A percentile compares a stretch with the other conserved stretches of the same genome.
Conservation (phyloP, 2,113 vertebrate genomes). For the Polyodon spathula region DNA sequence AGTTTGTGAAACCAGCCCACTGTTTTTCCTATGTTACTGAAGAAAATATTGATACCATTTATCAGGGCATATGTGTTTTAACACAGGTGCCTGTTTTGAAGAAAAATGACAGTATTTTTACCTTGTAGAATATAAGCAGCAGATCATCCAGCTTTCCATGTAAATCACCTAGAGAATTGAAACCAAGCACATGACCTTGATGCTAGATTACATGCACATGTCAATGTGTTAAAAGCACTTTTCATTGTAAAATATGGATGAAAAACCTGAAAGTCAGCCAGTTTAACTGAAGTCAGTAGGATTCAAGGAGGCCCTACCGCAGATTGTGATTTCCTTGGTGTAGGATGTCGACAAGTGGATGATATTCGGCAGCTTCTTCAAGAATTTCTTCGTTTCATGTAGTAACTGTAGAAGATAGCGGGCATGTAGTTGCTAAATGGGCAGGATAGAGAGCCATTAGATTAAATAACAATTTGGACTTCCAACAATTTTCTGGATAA, state of each 20-base stretch:
- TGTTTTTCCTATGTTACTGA: no score
- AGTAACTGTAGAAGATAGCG: constrained; percentile 80
- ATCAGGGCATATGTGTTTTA: no score
- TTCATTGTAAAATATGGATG: no score
- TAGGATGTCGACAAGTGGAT: constrained; percentile 68
- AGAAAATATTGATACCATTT: no score
- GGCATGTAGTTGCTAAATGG: constrained; percentile 73
- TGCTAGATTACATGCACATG: no score
- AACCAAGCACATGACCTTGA: neutral
- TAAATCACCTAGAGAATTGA: constrained; percentile 73
- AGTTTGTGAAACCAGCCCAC: no score
- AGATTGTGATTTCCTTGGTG: constrained; percentile 77
- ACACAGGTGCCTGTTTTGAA: no score
- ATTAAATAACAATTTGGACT: no score
- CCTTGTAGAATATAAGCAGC: constrained; percentile 93
- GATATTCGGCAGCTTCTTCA: constrained; percentile 85
- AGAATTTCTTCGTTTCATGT: constrained; percentile 70
- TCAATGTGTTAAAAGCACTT: no score
- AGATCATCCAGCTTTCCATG: constrained; percentile 91
- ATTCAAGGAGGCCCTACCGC: constrained; percentile 46
- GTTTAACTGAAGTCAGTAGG: no score
- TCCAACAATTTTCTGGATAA: no score
- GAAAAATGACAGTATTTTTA: constrained; percentile 32
- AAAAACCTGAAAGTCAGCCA: no score
- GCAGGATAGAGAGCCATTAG: neutral